A percentile compares a stretch with the other conserved stretches of the same genome.
These are phyloP conservation scores for Scolopax rusticola DNA, from an alignment of 2,797 vertebrate genomes.

Conservation along the genomic window DNA sequence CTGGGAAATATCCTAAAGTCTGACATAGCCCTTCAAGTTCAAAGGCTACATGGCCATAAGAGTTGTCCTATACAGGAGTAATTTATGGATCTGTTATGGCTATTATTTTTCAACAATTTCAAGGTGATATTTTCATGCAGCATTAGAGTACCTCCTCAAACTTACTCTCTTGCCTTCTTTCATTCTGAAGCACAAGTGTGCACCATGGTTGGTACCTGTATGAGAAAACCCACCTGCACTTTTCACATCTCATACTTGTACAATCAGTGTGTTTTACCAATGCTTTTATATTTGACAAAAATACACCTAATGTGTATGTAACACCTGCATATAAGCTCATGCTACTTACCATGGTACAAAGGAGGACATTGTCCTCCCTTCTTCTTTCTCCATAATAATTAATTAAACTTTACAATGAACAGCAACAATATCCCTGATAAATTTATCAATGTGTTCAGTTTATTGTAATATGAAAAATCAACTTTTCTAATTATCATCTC, in stretches of 20 bases:
- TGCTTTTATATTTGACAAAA: neutral
- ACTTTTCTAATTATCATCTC: neutral
- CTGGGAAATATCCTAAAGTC: neutral
- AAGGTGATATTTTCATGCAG: neutral
- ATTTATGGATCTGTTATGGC: neutral
- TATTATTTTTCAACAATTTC: neutral
- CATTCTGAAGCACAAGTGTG: neutral
- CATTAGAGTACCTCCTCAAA: neutral
- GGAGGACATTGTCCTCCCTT: neutral
- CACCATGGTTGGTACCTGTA: rapidly evolving
- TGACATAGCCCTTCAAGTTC: neutral
- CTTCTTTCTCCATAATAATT: neutral
- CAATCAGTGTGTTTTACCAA: neutral
- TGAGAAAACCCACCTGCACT: neutral
- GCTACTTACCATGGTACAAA: neutral
- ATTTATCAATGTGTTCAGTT: neutral
- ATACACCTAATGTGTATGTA: neutral
- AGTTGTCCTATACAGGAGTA: neutral
- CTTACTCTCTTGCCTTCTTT: neutral
- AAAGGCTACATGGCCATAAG: neutral
- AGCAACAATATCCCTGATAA: neutral
- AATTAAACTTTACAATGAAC: neutral
- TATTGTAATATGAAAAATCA: neutral
- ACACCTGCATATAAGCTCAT: neutral
- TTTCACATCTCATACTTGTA: neutral